Percentiles rank a stretch among this genome's conserved stretches.
phyloP scores from a whole-genome alignment of 2,113 vertebrate species.

The Prunella fulvescens region DNA sequence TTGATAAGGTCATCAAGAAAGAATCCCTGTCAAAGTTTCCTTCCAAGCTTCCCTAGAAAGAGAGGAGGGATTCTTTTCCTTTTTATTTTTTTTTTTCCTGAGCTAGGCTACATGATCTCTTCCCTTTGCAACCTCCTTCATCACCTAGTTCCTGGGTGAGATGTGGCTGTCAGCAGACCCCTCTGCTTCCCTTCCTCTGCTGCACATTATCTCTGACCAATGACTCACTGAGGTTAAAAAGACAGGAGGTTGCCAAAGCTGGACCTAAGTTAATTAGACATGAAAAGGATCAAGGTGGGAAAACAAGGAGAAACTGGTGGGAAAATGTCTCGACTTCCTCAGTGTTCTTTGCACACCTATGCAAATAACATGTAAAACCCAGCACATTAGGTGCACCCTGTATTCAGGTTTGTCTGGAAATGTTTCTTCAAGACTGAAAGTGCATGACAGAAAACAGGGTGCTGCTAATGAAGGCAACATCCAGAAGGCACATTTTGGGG shows the following conservation, averaged over 20 bases:
- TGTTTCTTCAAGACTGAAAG: conserved; percentile 42
- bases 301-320: neutral
- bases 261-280: neutral
- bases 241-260: neutral
- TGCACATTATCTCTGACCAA: neutral
- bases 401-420: conserved; percentile 34
- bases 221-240: neutral
- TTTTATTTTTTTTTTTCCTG: neutral
- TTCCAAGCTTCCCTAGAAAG: neutral
- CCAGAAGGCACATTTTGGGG: conserved; percentile 46
- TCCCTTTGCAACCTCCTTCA: neutral
- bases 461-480: conserved; percentile 34
- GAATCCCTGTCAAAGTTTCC: neutral
- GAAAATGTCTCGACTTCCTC: neutral
- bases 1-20: neutral
- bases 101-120: neutral
- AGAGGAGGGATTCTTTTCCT: neutral
- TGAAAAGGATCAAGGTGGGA: neutral
- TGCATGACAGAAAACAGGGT: conserved; percentile 16
- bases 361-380: neutral
- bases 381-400: neutral
- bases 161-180: neutral
- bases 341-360: neutral
- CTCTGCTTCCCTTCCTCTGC: neutral
- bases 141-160: neutral